These are phyloP conservation scores for Wiebesia pumilae DNA, from an alignment of 1,140 invertebrate genomes.

Conservation along the genomic window DNA sequence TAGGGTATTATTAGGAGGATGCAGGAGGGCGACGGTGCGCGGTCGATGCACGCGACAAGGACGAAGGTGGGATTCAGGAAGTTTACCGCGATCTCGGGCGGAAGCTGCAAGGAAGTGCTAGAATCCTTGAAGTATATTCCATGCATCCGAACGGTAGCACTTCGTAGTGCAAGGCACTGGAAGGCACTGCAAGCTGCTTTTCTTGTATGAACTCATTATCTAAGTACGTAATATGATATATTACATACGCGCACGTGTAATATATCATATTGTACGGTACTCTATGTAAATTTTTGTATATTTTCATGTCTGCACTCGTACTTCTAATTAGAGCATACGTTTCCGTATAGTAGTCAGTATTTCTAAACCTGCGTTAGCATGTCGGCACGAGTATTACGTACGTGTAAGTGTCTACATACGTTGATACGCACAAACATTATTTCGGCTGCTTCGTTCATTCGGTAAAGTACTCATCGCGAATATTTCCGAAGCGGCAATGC, in stretches of 20 bases:
- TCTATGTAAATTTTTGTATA: background rate
- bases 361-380: background rate
- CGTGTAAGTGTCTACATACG: no score
- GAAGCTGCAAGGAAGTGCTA: background rate
- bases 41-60: no score
- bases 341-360: background rate
- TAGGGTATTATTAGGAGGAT: slow-evolving; percentile 61
- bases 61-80: slow-evolving; percentile 23
- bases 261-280: background rate
- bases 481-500: no score
- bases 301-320: background rate
- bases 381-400: background rate
- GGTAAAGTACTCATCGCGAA: no score
- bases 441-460: no score
- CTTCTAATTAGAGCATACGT: background rate
- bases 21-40: no score
- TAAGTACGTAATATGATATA: no score
- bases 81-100: slow-evolving; percentile 39
- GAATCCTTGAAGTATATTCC: no score
- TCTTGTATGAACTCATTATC: no score
- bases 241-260: background rate
- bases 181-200: no score
- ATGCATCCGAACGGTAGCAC: background rate
- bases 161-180: background rate
- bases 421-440: no score